These are phyloP conservation scores for Ooceraea biroi DNA, from an alignment of 1,140 invertebrate genomes.

Conservation along the genomic window DNA sequence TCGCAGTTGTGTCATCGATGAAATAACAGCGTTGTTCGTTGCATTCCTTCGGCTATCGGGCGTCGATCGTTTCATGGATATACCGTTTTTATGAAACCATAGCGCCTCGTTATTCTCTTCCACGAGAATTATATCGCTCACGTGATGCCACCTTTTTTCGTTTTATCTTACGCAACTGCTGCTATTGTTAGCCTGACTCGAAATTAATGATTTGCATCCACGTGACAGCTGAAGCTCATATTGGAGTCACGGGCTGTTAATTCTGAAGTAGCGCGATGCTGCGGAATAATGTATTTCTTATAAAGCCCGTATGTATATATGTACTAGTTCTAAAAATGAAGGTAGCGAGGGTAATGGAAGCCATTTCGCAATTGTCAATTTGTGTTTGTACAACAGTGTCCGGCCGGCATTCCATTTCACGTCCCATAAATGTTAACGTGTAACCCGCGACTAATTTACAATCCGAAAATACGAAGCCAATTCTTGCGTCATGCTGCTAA, in stretches of 20 bases:
- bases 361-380: constrained; percentile 48
- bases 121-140: constrained; percentile 38
- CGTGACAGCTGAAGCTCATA: constrained; percentile 33
- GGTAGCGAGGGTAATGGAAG: constrained; percentile 24
- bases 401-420: constrained; percentile 34
- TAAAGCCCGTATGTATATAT: background rate
- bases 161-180: constrained; percentile 3
- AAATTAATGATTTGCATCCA: constrained; percentile 44
- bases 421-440: constrained; percentile 46
- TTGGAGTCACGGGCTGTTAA: constrained; percentile 36
- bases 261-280: constrained; percentile 8
- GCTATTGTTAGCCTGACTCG: constrained; percentile 4
- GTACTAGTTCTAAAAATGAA: background rate
- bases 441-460: constrained; percentile 35
- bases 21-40: background rate
- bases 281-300: constrained; percentile 21
- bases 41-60: background rate
- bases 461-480: constrained; percentile 33
- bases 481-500: constrained; percentile 50
- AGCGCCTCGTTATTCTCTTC: constrained; percentile 2
- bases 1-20: constrained; percentile 37
- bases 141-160: constrained; percentile 9
- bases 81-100: constrained; percentile 6
- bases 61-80: constrained; percentile 21
- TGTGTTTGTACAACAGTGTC: background rate